Base-by-base conservation (phyloP, 2,113 vertebrate species). In the Syngnathus typhle region DNA sequence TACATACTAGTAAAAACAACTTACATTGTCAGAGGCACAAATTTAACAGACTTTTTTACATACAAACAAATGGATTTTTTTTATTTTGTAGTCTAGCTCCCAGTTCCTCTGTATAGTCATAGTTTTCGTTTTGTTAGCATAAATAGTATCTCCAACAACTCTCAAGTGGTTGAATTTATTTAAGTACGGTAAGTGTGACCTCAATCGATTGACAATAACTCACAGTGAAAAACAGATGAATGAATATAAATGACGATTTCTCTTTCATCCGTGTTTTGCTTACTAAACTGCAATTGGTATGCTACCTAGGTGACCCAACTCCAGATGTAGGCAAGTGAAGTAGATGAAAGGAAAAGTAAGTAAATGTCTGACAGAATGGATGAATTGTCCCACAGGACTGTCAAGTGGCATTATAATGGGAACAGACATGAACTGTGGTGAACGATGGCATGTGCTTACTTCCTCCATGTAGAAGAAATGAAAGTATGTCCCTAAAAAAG, bases 371-470 rank as follows among this genome's bases (percentile, higher is more conserved):
- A 69, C 39, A 54, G 4, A 74, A 76, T 77, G 75, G 32, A 79
- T 71, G 74, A 74, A 69, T 76, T 69, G 63, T 12, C 55, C 55
- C 27, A 58, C 12, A 36, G 39, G 44, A 49, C 27, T 67, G 59
- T 65, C 52, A 74, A 69, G 76, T 80, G 43, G 66, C 70, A 75
- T 64, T 70, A 74, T 67, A 68, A 65, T 73, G 54, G 39, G 63
- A 69, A 19, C 58, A 65, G 44, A 70, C 23, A 59, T 60, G 59
- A 44, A 69, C n/a, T 68, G 55, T 68, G 54, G 67, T 70, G 36
- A 74, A 79, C 65, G 77, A 85, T 87, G 88, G 86, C 82, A 89
- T 89, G 87, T 89, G 89, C 87, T 84, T 68, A 41, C 72, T 60
- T 76, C 74, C 64, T 51, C 51, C 44, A 59, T 58, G 64, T 59